Conservation (phyloP, 2,888 invertebrate species). For the Kryphioiulus occultus region DNA sequence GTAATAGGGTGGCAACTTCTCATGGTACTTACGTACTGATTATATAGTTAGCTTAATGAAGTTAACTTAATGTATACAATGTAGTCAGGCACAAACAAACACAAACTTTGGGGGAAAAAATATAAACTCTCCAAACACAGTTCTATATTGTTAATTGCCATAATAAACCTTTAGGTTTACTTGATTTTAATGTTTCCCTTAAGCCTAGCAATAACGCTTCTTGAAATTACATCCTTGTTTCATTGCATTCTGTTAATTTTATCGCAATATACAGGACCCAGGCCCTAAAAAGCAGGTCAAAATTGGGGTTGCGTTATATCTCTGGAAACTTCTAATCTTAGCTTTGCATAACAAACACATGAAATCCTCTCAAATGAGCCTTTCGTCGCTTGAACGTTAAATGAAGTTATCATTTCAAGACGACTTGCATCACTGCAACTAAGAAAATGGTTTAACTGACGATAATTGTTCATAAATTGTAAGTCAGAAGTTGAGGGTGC, state of each 20-base stretch:
- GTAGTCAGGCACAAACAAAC: no score
- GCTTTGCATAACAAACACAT: not conserved
- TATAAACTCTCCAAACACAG: not conserved
- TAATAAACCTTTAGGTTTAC: not conserved
- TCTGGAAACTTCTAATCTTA: not conserved
- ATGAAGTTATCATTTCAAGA: not conserved
- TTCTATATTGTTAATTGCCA: not conserved
- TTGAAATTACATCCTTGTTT: not conserved
- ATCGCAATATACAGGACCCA: not conserved
- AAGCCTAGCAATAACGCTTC: not conserved
- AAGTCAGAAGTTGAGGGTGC: no score
- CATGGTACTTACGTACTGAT: no score
- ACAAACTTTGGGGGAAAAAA: not conserved
- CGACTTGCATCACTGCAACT: not conserved
- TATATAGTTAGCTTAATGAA: no score
- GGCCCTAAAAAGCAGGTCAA: not conserved
- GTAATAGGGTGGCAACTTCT: no score
- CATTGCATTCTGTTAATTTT: constrained; percentile 4
- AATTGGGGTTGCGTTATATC: not conserved
- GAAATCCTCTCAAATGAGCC: not conserved
- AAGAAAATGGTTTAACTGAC: not conserved
- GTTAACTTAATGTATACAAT: no score
- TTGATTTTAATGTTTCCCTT: not conserved
- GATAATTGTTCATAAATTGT: no score
- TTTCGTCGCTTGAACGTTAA: not conserved